Percentiles rank a stretch among this genome's conserved stretches.
These are phyloP conservation scores for Elachura formosa DNA, from an alignment of 2,113 vertebrate species.

Conservation along the genomic window DNA sequence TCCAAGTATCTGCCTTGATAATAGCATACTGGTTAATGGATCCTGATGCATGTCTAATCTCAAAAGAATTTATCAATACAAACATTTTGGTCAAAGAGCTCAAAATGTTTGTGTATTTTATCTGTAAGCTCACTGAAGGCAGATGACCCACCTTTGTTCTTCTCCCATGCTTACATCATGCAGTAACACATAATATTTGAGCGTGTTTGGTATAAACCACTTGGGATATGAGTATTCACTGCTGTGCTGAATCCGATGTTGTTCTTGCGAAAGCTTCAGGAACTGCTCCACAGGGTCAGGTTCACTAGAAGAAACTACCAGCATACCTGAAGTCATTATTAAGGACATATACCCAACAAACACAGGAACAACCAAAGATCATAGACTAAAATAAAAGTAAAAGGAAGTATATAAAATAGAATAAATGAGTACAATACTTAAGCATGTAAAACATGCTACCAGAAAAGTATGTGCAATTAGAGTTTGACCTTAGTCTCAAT, in stretches of 20 bases:
- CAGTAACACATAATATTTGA: constrained; percentile 95
- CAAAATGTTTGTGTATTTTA: too few species aligned
- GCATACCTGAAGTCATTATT: constrained; percentile 79
- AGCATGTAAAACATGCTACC: not conserved
- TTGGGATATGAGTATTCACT: constrained; percentile 90
- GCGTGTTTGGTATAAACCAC: constrained; percentile 97
- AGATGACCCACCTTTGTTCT: constrained; percentile 83
- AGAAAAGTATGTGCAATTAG: not conserved
- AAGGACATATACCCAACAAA: constrained; percentile 53
- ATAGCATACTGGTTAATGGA: not conserved
- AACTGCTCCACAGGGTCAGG: constrained; percentile 90
- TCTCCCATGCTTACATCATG: constrained; percentile 89
- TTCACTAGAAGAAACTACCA: constrained; percentile 92
- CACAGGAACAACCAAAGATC: not conserved
- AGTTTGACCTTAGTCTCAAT: not conserved
- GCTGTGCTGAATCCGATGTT: constrained; percentile 94
- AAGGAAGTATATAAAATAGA: not conserved
- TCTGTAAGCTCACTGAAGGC: not conserved
- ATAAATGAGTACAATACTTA: not conserved
- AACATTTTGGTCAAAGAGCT: not conserved
- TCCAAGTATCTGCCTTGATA: not conserved
- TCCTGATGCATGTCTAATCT: not conserved
- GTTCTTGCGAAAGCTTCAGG: constrained; percentile 93
- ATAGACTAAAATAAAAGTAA: not conserved
- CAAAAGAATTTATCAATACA: not conserved